Evolutionary conservation across 2,113 vertebrate genomes (phyloP).

Genomic region (Bombycilla garrulus): DNA sequence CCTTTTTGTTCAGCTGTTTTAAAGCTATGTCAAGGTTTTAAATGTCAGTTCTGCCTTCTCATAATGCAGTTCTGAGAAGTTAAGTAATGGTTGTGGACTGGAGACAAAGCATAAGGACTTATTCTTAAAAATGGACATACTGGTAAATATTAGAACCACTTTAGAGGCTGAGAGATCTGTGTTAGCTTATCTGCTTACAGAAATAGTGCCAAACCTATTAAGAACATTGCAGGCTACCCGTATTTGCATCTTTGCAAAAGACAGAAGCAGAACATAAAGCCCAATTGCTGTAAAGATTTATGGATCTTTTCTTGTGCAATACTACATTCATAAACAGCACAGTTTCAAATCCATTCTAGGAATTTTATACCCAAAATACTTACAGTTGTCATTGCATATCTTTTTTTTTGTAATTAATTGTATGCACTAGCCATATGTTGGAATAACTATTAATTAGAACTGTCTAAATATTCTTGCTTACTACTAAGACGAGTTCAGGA

Average conservation of each 20-base stretch:
- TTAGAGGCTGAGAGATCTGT: not conserved
- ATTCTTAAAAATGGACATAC: not conserved
- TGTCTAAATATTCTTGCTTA: not conserved
- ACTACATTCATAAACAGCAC: not conserved
- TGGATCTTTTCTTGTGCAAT: not conserved
- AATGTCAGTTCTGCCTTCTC: not conserved
- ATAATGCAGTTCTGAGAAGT: not conserved
- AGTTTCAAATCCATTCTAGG: not conserved
- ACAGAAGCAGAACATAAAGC: not conserved
- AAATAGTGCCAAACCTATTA: not conserved
- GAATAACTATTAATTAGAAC: not conserved
- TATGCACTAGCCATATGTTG: not conserved
- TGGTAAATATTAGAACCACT: not conserved
- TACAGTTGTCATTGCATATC: not conserved
- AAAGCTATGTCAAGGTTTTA: not conserved
- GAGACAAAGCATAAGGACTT: not conserved
- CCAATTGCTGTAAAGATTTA: not conserved
- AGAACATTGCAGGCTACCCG: not conserved
- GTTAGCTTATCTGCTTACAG: not conserved
- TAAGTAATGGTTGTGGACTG: not conserved
- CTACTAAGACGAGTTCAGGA: not conserved
- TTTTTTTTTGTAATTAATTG: not conserved
- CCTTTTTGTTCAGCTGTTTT: not conserved
- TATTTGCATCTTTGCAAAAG: not conserved
- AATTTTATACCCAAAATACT: not conserved